Evolutionary conservation across 1,140 invertebrate species (phyloP).

Genomic region (Campoletis sonorensis): DNA sequence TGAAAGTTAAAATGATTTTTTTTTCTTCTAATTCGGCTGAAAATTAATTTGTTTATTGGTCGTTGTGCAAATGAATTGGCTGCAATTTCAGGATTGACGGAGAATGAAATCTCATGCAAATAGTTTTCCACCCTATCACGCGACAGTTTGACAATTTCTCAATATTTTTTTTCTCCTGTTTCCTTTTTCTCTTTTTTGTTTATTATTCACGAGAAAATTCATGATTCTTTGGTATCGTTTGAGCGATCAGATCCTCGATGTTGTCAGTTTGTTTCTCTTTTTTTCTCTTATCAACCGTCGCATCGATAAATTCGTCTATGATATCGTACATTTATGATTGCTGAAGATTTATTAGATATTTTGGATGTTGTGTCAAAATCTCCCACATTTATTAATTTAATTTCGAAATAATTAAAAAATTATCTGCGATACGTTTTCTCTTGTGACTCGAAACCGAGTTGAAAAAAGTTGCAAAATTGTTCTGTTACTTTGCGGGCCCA

Average conservation of each 20-base stretch:
- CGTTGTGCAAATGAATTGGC: too few relatives aligned
- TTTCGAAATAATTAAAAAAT: too few relatives aligned
- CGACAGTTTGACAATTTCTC: not conserved
- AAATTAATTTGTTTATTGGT: too few relatives aligned
- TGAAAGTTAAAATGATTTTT: too few relatives aligned
- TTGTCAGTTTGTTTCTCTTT: slow-evolving; percentile 3
- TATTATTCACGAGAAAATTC: slow-evolving; percentile 8
- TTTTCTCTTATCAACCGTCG: not conserved
- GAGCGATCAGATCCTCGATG: slow-evolving; percentile 30
- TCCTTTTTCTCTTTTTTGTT: not conserved
- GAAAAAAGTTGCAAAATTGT: too few relatives aligned
- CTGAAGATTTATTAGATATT: not conserved
- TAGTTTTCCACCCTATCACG: not conserved
- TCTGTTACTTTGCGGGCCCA: too few relatives aligned
- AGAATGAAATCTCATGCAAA: not conserved
- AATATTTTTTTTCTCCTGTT: not conserved
- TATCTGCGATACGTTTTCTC: too few relatives aligned
- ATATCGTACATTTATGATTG: slow-evolving; percentile 16
- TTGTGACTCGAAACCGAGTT: too few relatives aligned
- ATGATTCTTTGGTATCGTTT: slow-evolving; percentile 36
- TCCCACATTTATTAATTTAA: too few relatives aligned
- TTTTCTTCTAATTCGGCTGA: too few relatives aligned
- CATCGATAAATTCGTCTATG: not conserved
- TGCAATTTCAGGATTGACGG: too few relatives aligned
- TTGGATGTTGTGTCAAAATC: not conserved